Conservation (phyloP, 2,797 vertebrate genomes). For the Hirundo rustica region DNA sequence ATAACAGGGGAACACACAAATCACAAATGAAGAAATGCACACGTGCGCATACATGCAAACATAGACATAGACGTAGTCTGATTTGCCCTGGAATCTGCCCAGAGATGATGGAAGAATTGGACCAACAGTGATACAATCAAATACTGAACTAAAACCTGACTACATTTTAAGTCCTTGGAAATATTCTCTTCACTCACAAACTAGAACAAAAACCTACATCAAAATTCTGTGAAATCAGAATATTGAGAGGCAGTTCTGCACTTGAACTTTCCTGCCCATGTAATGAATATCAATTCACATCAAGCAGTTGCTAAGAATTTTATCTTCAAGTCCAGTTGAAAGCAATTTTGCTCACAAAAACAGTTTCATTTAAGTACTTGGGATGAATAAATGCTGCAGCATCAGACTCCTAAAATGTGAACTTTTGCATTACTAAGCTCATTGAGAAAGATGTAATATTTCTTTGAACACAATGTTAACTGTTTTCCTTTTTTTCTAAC, state of each 20-base stretch:
- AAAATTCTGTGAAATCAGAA: neutral
- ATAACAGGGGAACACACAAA: neutral
- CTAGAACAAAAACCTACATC: neutral
- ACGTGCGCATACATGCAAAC: too few relatives aligned
- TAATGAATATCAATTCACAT: neutral
- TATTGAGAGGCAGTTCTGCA: neutral
- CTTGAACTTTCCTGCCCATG: neutral
- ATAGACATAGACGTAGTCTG: fast-evolving
- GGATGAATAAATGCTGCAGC: neutral
- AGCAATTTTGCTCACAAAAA: neutral
- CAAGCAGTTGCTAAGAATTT: neutral
- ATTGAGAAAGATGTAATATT: neutral
- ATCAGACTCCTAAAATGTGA: neutral
- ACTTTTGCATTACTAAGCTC: slow-evolving; percentile 2
- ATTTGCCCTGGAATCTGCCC: neutral
- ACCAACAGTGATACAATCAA: neutral
- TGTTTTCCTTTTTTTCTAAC: slow-evolving; percentile 23
- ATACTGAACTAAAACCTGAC: neutral
- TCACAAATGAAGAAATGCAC: neutral
- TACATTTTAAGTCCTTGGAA: neutral
- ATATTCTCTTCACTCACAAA: neutral
- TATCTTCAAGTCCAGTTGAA: neutral
- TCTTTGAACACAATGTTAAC: slow-evolving; percentile 47
- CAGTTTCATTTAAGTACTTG: neutral
- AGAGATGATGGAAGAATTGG: neutral